Percentiles rank a stretch among this genome's conserved stretches.
phyloP scores from a whole-genome alignment of 2,113 vertebrate genomes.

The Thymallus thymallus region DNA sequence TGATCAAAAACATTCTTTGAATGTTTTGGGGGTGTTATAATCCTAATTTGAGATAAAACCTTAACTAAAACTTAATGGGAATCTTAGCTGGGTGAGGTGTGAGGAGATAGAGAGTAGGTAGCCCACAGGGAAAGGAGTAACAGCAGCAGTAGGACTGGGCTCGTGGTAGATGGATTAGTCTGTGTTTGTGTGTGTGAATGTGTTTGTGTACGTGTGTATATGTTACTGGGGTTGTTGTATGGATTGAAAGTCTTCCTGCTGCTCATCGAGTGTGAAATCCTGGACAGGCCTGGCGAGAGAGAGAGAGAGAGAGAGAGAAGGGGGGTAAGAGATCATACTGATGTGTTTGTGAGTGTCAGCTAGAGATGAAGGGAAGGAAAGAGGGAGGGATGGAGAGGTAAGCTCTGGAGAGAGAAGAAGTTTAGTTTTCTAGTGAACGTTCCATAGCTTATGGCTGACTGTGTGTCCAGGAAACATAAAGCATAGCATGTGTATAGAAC shows the following conservation, averaged over 20 bases:
- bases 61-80: no score
- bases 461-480: background rate
- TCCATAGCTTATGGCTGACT: background rate
- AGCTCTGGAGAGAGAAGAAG: background rate
- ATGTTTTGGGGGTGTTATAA: no score
- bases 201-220: no score
- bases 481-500: background rate
- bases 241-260: conserved; percentile 59
- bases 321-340: conserved; percentile 2
- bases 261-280: conserved; percentile 50
- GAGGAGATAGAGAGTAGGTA: conserved; percentile 36
- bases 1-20: no score
- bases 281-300: conserved; percentile 13
- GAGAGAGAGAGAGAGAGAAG: background rate
- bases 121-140: conserved; percentile 36
- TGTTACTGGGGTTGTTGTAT: no score
- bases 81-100: conserved; percentile 3
- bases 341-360: conserved; percentile 15
- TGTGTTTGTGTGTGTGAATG: no score
- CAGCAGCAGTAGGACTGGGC: conserved; percentile 32
- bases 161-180: background rate
- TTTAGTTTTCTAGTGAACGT: background rate
- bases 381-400: background rate
- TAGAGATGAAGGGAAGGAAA: conserved; percentile 6
- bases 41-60: no score